Percentiles rank a stretch among this genome's conserved stretches.
Evolutionary conservation across 2,888 invertebrate genomes (phyloP).

Genomic region (Catonia carolina): DNA sequence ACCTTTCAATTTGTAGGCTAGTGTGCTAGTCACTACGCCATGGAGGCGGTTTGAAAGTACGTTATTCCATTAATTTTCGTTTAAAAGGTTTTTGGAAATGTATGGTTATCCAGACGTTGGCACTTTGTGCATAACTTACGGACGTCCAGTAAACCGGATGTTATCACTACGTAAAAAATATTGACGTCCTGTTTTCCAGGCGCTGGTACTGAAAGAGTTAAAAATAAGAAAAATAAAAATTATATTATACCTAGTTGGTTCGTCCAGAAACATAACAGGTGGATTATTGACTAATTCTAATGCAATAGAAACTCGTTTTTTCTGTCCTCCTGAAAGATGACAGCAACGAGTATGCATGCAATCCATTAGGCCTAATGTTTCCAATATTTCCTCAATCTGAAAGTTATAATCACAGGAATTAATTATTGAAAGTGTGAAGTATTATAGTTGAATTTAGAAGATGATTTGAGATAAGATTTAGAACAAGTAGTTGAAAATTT

Average conservation of each 20-base stretch:
- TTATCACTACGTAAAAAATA: too few relatives aligned
- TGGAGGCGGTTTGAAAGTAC: too few relatives aligned
- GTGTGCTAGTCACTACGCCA: too few relatives aligned
- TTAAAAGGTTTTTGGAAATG: too few relatives aligned
- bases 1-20: too few relatives aligned
- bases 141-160: too few relatives aligned
- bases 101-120: too few relatives aligned
- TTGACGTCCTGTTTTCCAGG: too few relatives aligned
- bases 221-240: too few relatives aligned
- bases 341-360: conserved; percentile 59
- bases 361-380: conserved; percentile 60
- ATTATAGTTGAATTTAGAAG: not conserved
- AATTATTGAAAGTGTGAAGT: not conserved
- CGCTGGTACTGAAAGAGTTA: too few relatives aligned
- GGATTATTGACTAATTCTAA: conserved; percentile 76
- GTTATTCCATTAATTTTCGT: too few relatives aligned
- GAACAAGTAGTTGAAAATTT: not conserved
- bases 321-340: conserved; percentile 67
- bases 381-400: conserved; percentile 66
- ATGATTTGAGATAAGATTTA: not conserved
- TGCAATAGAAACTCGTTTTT: conserved; percentile 67
- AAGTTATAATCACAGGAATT: not conserved
- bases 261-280: conserved; percentile 73
- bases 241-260: conserved; percentile 65
- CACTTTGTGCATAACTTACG: too few relatives aligned